Evolutionary conservation across 2,797 vertebrate genomes (phyloP), one percentile per base, ranked within the genome.

Genomic region (Pyrrhura leucotis): DNA sequence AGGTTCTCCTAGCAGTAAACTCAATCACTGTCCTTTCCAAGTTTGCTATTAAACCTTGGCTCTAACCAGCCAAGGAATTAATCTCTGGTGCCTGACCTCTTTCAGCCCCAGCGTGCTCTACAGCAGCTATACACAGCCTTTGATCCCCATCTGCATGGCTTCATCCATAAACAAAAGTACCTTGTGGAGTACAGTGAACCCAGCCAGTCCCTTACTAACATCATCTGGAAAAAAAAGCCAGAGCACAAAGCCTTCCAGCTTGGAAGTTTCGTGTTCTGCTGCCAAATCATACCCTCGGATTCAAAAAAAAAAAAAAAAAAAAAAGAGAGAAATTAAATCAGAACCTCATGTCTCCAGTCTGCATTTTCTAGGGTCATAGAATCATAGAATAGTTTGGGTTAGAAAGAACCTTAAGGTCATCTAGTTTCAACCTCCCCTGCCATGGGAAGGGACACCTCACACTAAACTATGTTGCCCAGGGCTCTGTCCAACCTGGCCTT

Each of bases 1-100:
- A 19, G 85, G 93, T 87, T 97, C 93, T 74, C 58, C 18, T 44
- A 75, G 94, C 95, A 91, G 66, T 90, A 76, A 98, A 94, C 93
- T 97, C 96, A 96, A 96, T 98, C 97, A 97, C 87, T 96, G 97
- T 98, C 95, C 68, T 96, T 68, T 63, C 94, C 96, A 90, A 97
- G 97, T 61, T 92, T 96, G 92, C 95, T 96, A 89, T 97, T 97
- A 97, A 96, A 97, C 95, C 96, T 97, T 97, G 95, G 91, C 94
- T 97, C 93, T 96, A 97, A 95, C 81, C 96, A 96, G 96, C 94
- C 94, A 95, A 95, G 95, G 96, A 97, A 98, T 97, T 95, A 93
- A 97, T 96, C 96, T 94, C 91, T 51, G 16, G 47, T 95, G 75
- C 90, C 88, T 31, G 84, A 96, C 96, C 96, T 97, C 93, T 85